These are phyloP conservation scores for Ichneumon xanthorius DNA, from an alignment of 2,888 invertebrate species.

Conservation along the genomic window DNA sequence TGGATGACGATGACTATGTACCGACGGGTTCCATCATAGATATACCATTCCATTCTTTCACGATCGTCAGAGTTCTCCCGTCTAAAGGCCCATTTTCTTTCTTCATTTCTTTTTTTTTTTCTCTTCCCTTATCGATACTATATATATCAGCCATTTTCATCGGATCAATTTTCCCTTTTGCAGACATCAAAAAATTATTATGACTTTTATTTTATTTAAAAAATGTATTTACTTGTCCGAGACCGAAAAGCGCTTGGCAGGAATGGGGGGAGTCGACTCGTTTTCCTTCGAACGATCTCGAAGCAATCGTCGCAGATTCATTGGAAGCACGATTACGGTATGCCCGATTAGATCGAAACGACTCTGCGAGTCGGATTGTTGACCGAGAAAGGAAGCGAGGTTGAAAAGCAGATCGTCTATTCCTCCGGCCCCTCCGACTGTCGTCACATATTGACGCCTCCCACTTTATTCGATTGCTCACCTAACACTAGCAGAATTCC, in stretches of 20 bases:
- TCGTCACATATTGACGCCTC: slow-evolving; percentile 80
- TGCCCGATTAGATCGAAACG: slow-evolving; percentile 70
- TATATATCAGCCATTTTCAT: not conserved
- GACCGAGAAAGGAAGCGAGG: slow-evolving; percentile 35
- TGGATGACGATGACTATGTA: slow-evolving; percentile 84
- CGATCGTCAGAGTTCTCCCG: slow-evolving; percentile 41
- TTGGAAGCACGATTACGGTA: slow-evolving; percentile 59
- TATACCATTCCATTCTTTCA: slow-evolving; percentile 55
- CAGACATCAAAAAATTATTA: too few species aligned
- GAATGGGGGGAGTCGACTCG: slow-evolving; percentile 4
- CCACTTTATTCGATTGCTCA: slow-evolving; percentile 81
- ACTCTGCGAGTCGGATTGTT: slow-evolving; percentile 46
- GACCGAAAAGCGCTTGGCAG: not conserved
- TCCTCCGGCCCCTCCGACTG: slow-evolving; percentile 73
- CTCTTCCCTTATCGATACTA: slow-evolving; percentile 57
- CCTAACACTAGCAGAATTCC: slow-evolving; percentile 72
- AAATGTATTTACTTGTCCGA: not conserved
- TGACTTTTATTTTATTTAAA: not conserved
- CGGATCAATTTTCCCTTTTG: not conserved
- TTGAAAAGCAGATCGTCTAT: slow-evolving; percentile 48
- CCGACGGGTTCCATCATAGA: slow-evolving; percentile 79
- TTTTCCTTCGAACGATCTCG: slow-evolving; percentile 8
- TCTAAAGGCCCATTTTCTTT: slow-evolving; percentile 51
- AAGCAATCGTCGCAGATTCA: slow-evolving; percentile 47
- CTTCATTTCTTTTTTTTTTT: slow-evolving; percentile 28